Evolutionary conservation across 1,140 invertebrate genomes (phyloP).

Genomic region (Sipha flava): DNA sequence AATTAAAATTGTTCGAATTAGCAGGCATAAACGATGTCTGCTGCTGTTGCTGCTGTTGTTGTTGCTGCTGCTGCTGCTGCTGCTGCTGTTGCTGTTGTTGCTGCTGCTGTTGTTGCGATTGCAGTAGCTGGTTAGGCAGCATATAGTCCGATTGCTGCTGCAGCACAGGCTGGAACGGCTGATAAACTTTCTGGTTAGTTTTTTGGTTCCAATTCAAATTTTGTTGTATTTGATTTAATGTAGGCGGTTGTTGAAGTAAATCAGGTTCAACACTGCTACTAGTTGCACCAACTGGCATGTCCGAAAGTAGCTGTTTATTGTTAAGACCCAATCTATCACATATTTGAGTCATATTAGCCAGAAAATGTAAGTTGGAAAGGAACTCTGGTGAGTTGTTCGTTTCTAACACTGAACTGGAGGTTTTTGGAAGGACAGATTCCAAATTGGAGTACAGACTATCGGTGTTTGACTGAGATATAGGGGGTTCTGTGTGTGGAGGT

Average conservation of each 20-base stretch:
- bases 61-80: not conserved
- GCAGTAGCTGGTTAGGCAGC: constrained; percentile 22
- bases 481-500: constrained; percentile 15
- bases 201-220: constrained; percentile 29
- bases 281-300: constrained; percentile 16
- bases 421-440: constrained; percentile 25
- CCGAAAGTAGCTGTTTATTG: constrained; percentile 23
- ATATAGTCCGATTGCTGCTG: constrained; percentile 18
- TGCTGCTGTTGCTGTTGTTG: not conserved
- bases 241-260: constrained; percentile 25
- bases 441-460: constrained; percentile 10
- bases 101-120: constrained; percentile 7
- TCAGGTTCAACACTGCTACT: constrained; percentile 13
- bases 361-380: constrained; percentile 22
- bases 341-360: constrained; percentile 26
- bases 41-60: constrained; percentile 5
- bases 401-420: constrained; percentile 23
- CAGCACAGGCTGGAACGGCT: constrained; percentile 18
- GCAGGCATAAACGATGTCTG: constrained; percentile 14
- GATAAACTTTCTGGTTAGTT: constrained; percentile 8
- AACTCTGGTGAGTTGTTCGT: constrained; percentile 21
- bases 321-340: constrained; percentile 29
- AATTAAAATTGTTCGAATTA: constrained; percentile 3
- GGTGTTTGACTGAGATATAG: constrained; percentile 22
- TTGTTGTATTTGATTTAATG: constrained; percentile 24